phyloP scores from a whole-genome alignment of 2,797 vertebrate species.

The Dallia pectoralis region DNA sequence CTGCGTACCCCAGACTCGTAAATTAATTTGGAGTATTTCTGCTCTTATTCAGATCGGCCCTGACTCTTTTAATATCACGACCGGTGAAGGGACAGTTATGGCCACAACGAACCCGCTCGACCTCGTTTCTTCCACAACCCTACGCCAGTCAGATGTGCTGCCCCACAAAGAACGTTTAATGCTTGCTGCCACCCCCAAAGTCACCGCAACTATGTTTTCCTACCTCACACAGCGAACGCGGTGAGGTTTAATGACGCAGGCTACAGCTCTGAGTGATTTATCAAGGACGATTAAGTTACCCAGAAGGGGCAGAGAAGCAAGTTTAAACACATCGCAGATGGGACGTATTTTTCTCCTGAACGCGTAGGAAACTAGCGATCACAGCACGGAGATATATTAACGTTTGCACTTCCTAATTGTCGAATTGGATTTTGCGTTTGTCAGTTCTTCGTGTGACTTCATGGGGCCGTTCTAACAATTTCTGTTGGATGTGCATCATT shows the following conservation, averaged over 20 bases:
- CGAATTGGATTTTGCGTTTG: conserved; percentile 39
- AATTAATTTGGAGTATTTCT: neutral
- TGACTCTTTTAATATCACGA: neutral
- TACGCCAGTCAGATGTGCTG: neutral
- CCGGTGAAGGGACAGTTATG: conserved; percentile 1
- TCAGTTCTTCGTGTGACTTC: conserved; percentile 23
- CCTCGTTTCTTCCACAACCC: neutral
- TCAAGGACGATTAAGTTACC: conserved; percentile 54
- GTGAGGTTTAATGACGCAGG: conserved; percentile 56
- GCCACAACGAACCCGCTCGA: neutral
- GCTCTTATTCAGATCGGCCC: neutral
- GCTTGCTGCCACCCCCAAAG: conserved; percentile 36
- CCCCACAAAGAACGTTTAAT: conserved; percentile 43
- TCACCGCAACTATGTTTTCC: conserved; percentile 51
- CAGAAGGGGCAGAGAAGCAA: conserved; percentile 47
- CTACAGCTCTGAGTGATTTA: conserved; percentile 55
- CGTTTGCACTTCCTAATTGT: conserved; percentile 41
- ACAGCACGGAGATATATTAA: conserved; percentile 45
- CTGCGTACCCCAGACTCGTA: neutral
- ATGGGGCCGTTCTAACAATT: conserved; percentile 22
- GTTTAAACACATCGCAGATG: conserved; percentile 39
- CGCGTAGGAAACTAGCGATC: conserved; percentile 17
- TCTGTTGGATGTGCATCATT: neutral
- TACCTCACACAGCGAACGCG: conserved; percentile 41
- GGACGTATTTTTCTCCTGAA: conserved; percentile 30